Conservation (phyloP, 2,888 invertebrate genomes). For the Orchesella flavescens region DNA sequence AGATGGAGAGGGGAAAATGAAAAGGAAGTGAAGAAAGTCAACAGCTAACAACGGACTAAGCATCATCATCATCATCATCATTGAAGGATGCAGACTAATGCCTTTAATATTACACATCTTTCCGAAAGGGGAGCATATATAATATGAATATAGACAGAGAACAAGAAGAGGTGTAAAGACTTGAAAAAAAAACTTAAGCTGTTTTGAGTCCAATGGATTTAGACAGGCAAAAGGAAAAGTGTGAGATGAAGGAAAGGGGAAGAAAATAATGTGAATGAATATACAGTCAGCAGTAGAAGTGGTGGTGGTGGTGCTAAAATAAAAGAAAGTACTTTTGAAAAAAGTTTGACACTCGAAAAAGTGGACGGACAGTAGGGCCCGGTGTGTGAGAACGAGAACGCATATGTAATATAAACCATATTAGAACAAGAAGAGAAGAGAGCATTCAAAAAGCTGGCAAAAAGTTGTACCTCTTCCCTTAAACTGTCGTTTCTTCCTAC, state of each 20-base stretch:
- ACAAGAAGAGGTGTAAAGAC: slow-evolving; percentile 36
- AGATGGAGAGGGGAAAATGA: slow-evolving; percentile 18
- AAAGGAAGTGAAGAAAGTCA: slow-evolving; percentile 35
- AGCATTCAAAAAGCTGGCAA: not conserved
- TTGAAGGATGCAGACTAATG: slow-evolving; percentile 38
- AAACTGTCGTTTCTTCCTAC: slow-evolving; percentile 7
- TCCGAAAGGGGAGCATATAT: slow-evolving; percentile 6
- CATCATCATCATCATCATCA: slow-evolving; percentile 29
- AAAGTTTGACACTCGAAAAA: slow-evolving; percentile 56
- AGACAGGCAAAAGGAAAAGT: slow-evolving; percentile 34
- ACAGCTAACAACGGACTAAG: slow-evolving; percentile 3
- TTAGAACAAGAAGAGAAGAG: not conserved
- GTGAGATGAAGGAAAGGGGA: slow-evolving; percentile 38
- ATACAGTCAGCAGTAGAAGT: slow-evolving; percentile 1
- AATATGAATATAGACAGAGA: slow-evolving; percentile 32
- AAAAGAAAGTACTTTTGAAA: slow-evolving; percentile 54
- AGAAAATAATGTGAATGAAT: slow-evolving; percentile 49
- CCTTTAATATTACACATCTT: slow-evolving; percentile 47
- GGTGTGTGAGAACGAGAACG: slow-evolving; percentile 6
- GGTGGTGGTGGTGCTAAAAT: slow-evolving; percentile 44
- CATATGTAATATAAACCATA: slow-evolving; percentile 9
- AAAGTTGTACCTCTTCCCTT: slow-evolving; percentile 5
- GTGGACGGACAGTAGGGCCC: slow-evolving; percentile 28
- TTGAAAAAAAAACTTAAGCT: slow-evolving; percentile 49
- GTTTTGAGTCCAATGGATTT: slow-evolving; percentile 52